Conservation (phyloP, 2,797 vertebrate genomes). For the Chelmon rostratus region DNA sequence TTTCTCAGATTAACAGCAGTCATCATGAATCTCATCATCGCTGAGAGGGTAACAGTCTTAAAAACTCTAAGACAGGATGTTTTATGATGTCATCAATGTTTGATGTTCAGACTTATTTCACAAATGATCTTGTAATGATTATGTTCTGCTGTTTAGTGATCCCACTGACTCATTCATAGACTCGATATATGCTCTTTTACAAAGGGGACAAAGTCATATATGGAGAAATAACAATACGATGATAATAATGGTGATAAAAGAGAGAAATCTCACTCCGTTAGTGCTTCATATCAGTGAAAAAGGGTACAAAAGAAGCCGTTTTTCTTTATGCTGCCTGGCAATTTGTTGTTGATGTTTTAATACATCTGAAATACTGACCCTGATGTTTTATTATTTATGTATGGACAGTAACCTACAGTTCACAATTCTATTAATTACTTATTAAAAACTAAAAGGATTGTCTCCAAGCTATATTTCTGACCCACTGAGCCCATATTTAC, state of each 20-base stretch:
- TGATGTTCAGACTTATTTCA: not conserved
- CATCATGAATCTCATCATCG: conserved; percentile 51
- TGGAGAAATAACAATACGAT: not conserved
- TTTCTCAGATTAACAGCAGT: conserved; percentile 49
- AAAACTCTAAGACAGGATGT: not conserved
- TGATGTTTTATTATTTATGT: too few relatives aligned
- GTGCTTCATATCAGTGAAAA: not conserved
- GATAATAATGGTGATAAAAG: not conserved
- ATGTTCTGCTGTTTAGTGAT: not conserved
- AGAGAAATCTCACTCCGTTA: too few relatives aligned
- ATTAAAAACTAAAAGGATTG: not conserved
- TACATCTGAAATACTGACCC: not conserved
- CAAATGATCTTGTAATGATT: conserved; percentile 7
- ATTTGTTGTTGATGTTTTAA: not conserved
- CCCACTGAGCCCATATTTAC: not conserved
- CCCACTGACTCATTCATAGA: not conserved
- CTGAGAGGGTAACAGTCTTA: not conserved
- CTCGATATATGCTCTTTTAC: not conserved
- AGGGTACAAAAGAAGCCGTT: not conserved
- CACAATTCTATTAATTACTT: not conserved
- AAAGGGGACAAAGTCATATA: not conserved
- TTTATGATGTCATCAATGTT: conserved; percentile 7
- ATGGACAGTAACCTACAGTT: not conserved
- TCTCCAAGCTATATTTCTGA: not conserved
- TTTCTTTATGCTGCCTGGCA: too few relatives aligned